Conservation (phyloP, 2,888 invertebrate genomes). For the Mayetiola destructor region DNA sequence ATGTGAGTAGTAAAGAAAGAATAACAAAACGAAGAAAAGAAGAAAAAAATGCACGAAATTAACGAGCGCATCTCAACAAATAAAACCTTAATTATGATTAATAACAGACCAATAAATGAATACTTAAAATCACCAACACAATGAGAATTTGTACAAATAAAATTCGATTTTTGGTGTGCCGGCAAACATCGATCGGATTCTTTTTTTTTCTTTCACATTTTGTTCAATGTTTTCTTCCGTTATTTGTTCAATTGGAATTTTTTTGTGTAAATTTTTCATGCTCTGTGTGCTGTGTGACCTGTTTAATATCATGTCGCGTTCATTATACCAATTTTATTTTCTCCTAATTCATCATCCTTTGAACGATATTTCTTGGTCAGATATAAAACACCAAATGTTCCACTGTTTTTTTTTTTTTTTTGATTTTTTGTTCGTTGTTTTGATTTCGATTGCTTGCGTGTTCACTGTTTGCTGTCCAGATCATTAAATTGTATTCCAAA, state of each 20-base stretch:
- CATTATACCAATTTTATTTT: background rate
- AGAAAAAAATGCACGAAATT: background rate
- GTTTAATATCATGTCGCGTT: conserved; percentile 1
- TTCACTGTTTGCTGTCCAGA: too few species aligned
- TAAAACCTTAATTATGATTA: conserved; percentile 10
- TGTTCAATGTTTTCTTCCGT: background rate
- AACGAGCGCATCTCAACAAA: conserved; percentile 8
- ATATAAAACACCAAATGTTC: too few species aligned
- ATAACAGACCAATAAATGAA: conserved; percentile 10
- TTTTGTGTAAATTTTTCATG: background rate
- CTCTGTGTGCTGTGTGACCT: conserved; percentile 9
- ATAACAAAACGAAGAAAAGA: background rate
- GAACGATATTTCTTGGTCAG: too few species aligned
- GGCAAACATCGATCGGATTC: background rate
- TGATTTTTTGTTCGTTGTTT: too few species aligned
- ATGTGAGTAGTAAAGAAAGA: background rate
- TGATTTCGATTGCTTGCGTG: too few species aligned
- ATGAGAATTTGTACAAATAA: too few species aligned
- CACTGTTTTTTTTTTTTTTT: conserved; percentile 1
- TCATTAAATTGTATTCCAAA: too few species aligned
- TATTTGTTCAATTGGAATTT: background rate
- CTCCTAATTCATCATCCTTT: conserved; percentile 8
- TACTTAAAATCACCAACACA: conserved; percentile 9
- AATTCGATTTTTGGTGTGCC: background rate
- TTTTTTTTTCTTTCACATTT: background rate